Conservation (phyloP, 2,888 invertebrate genomes). For the Lasioglossum malachurum region DNA sequence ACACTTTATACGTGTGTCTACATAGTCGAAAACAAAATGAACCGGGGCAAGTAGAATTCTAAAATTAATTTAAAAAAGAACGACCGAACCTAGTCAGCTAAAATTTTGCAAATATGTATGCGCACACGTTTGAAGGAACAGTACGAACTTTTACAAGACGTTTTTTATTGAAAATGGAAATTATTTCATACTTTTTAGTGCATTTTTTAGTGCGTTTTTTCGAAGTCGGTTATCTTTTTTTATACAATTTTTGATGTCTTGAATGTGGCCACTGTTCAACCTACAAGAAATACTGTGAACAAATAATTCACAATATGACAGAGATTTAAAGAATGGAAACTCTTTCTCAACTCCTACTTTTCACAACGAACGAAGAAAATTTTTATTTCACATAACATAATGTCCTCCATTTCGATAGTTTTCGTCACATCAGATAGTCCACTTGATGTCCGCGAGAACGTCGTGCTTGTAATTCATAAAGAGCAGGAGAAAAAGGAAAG, state of each 20-base stretch:
- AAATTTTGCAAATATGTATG: no score
- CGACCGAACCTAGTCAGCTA: neutral
- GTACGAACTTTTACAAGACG: neutral
- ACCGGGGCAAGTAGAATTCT: neutral
- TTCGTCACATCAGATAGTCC: neutral
- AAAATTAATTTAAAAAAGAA: neutral
- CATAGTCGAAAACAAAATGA: neutral
- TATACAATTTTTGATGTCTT: neutral
- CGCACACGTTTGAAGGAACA: neutral
- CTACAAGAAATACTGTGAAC: neutral
- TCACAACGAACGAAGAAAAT: neutral
- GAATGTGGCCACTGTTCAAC: neutral
- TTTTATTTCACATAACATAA: neutral
- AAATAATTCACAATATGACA: neutral
- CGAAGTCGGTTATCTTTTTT: no score
- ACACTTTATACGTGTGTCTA: no score
- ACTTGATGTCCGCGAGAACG: neutral
- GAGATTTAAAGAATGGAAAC: neutral
- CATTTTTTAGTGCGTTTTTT: no score
- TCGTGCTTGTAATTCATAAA: neutral
- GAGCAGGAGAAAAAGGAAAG: slow-evolving; percentile 24
- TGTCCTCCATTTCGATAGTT: neutral
- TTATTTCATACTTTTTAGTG: no score
- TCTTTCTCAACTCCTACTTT: neutral
- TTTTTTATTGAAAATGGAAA: neutral